Percentiles rank a stretch among this genome's conserved stretches.
These are phyloP conservation scores for Tenualosa thibaudeaui DNA, from an alignment of 2,797 vertebrate species.

Conservation along the genomic window DNA sequence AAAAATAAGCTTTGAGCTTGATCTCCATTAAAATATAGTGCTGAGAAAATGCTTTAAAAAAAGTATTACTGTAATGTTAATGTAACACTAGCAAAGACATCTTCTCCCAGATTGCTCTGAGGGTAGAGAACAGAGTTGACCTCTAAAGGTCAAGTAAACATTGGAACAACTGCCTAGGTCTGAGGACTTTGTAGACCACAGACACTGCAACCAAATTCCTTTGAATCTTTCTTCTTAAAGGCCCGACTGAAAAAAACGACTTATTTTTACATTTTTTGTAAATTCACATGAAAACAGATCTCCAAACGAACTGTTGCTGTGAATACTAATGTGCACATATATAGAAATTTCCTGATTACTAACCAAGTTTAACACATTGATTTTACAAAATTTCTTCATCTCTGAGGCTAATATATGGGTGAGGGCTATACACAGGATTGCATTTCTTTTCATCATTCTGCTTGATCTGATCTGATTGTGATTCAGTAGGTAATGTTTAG, in stretches of 20 bases:
- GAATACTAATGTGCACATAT: not conserved
- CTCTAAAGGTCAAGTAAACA: slow-evolving; percentile 29
- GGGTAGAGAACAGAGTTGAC: not conserved
- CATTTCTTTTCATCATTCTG: too few relatives aligned
- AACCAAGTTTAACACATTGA: too few relatives aligned
- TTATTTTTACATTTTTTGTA: too few relatives aligned
- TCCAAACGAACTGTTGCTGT: not conserved
- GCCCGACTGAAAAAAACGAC: not conserved
- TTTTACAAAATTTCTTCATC: too few relatives aligned
- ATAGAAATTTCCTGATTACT: too few relatives aligned
- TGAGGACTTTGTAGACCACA: not conserved
- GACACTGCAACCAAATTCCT: not conserved
- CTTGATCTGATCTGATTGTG: too few relatives aligned
- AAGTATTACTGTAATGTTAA: not conserved
- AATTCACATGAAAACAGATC: not conserved
- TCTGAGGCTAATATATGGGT: too few relatives aligned
- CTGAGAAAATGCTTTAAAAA: not conserved
- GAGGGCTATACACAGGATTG: too few relatives aligned
- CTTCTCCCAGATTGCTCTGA: not conserved
- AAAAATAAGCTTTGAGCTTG: not conserved
- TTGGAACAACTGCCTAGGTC: not conserved
- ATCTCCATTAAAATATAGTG: not conserved
- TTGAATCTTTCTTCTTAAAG: not conserved
- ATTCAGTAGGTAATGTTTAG: too few relatives aligned
- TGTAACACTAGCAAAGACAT: slow-evolving; percentile 5